Base-by-base conservation (phyloP, 2,113 vertebrate species). In the Phyllopteryx taeniolatus region DNA sequence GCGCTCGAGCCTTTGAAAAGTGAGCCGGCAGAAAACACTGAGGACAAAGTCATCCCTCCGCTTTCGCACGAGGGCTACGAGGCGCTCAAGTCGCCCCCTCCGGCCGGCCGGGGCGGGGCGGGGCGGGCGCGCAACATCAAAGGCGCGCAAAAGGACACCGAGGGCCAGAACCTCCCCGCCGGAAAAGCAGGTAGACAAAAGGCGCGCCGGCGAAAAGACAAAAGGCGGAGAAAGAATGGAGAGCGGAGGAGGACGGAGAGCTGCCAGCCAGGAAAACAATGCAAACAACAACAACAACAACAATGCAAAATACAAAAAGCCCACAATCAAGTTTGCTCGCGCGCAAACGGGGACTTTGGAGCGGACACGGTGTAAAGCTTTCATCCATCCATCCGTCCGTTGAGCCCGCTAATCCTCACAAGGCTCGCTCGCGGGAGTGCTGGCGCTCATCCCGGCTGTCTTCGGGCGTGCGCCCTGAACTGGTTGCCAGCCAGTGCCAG, bases 71-170 rank as follows among this genome's bases (percentile, higher is more conserved):
- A 47, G 0, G 35, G 62, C 74, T 51, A 80, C 67, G 60, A 44
- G 62, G 64, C 61, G 76, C 69, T 88, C 76, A 69, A 5, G 54
- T 86, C 86, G 80, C 83, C 76, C 77, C 84, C 87, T 69, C 10
- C 46, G 81, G 81, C 73, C 35, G 35, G 35, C 4, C 35, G n/a
- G n/a, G n/a, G n/a, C n/a, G n/a, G n/a, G n/a, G n/a, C n/a, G n/a
- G n/a, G n/a, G n/a, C n/a, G n/a, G n/a, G n/a, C n/a, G 35, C 6
- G 35, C 69, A 43, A 43, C 53, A 35, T 13, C 53, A 27, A 20
- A 35, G 33, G 42, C 33, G 71, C 53, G 46, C 46, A 47, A 60
- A 60, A 13, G 8, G 20, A 56, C 54, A 56, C 51, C 27, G 27
- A 27, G 27, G 27, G 27, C 27, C 27, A 27, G 27, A 27, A 27